These are phyloP conservation scores for Parnassius smintheus DNA, from an alignment of 2,888 invertebrate species.

Conservation along the genomic window DNA sequence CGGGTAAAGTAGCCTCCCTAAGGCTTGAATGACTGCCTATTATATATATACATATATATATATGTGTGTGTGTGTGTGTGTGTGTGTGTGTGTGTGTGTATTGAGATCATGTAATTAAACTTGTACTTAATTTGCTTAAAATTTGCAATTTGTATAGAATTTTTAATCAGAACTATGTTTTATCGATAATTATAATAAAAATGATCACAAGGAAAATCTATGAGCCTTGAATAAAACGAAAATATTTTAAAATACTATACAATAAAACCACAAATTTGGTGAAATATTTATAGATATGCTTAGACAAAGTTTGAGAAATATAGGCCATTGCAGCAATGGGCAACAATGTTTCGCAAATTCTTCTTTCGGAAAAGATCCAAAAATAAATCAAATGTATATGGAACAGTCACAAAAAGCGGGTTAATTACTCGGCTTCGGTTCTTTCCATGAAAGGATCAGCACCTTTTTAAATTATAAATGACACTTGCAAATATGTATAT, in stretches of 20 bases:
- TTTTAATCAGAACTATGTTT: too few relatives aligned
- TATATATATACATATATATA: too few relatives aligned
- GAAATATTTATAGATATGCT: background rate
- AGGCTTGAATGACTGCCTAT: too few relatives aligned
- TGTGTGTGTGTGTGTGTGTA: too few relatives aligned
- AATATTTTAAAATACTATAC: too few relatives aligned
- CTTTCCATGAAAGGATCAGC: conserved; percentile 68
- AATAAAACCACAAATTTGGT: too few relatives aligned
- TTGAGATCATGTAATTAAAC: too few relatives aligned
- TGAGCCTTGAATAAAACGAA: too few relatives aligned
- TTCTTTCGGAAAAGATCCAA: conserved; percentile 71
- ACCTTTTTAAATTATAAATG: conserved; percentile 48
- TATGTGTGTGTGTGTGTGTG: too few relatives aligned
- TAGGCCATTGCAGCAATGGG: conserved; percentile 53
- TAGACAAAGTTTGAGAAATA: conserved; percentile 50
- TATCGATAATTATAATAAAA: background rate
- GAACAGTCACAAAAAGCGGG: conserved; percentile 72
- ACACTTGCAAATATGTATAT: conserved; percentile 19
- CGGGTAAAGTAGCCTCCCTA: too few relatives aligned
- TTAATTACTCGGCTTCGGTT: conserved; percentile 72
- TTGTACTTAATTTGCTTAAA: too few relatives aligned
- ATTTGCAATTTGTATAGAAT: too few relatives aligned
- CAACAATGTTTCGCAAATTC: conserved; percentile 77
- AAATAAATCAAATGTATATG: conserved; percentile 78
- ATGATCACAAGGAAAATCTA: background rate